Base-by-base conservation (phyloP, 2,888 invertebrate species). In the Drosophila falleni region DNA sequence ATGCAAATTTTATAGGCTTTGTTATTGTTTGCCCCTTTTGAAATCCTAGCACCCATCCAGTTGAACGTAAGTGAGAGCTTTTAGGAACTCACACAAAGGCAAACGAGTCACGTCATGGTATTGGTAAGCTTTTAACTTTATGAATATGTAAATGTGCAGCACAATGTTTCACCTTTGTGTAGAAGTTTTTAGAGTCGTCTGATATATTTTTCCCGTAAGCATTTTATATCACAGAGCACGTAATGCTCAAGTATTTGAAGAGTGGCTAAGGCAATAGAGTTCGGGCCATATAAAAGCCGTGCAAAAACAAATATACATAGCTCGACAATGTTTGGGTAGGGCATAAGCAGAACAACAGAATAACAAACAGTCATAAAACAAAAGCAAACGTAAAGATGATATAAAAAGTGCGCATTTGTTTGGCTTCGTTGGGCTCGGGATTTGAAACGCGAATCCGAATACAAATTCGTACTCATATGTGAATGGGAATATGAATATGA, bases 261-360 rank as follows among this genome's bases (percentile, higher is more conserved):
- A 60, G 70, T 31, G 46, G 26, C 42, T 35, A 31, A 13, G 35
- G 19, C 15, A 23, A 46, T 47, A 39, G 41, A 55, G 72, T 60
- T 51, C 11, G 31, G 50, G n/a, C 29, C 37, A 54, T 58, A 50
- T 64, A 39, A 75, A 68, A 58, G 75, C 61, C 75, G 76, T 79
- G 76, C 79, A 70, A 76, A 76, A 75, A 62, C 64, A 79, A 79
- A 76, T 76, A 74, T 79, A 80, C 61, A 76, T 15, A 76, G 67
- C 72, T 72, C 67, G 53, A 73, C 68, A 85, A 73, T 85, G 88
- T 82, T 82, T 82, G 80, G 86, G 80, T 65, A 82, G 83, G 86
- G 76, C 80, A 78, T 54, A 73, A 68, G 61, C 71, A 58, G 62
- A 58, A 60, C 23, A 51, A 42, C 65, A 64, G 81, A 84, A 74